A percentile compares a stretch with the other conserved stretches of the same genome.
Evolutionary conservation across 2,113 vertebrate species (phyloP).

Genomic region (Conger conger): DNA sequence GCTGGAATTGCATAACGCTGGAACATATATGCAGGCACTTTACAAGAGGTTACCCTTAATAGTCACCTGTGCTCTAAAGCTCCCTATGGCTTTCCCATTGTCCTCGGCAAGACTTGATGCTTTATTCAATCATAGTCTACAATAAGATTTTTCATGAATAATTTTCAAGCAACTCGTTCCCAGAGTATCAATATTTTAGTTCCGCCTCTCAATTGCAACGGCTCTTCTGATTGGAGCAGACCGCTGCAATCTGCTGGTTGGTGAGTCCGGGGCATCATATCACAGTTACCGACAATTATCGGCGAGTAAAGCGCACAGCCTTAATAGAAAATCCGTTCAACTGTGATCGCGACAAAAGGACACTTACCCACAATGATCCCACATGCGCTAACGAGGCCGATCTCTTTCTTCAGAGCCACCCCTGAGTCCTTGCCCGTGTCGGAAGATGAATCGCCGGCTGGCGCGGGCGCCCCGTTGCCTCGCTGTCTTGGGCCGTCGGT

Average conservation of each 20-base stretch:
- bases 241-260: neutral
- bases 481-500: constrained; percentile 74
- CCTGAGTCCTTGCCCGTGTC: constrained; percentile 50
- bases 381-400: constrained; percentile 87
- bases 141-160: neutral
- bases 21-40: too few relatives aligned
- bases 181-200: neutral
- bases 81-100: too few relatives aligned
- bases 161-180: neutral
- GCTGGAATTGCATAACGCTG: too few relatives aligned
- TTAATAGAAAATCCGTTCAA: neutral
- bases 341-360: neutral
- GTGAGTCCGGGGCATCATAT: neutral
- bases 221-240: neutral
- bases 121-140: neutral
- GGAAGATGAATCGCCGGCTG: constrained; percentile 52
- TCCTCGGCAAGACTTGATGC: too few relatives aligned
- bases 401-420: constrained; percentile 88
- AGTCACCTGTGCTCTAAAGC: too few relatives aligned
- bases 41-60: too few relatives aligned
- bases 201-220: neutral
- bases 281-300: neutral
- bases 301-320: neutral
- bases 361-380: constrained; percentile 89
- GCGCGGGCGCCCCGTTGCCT: constrained; percentile 51